Evolutionary conservation across 2,797 vertebrate species (phyloP), one percentile per base, ranked within the genome.

Genomic region (Epinephelus coioides): DNA sequence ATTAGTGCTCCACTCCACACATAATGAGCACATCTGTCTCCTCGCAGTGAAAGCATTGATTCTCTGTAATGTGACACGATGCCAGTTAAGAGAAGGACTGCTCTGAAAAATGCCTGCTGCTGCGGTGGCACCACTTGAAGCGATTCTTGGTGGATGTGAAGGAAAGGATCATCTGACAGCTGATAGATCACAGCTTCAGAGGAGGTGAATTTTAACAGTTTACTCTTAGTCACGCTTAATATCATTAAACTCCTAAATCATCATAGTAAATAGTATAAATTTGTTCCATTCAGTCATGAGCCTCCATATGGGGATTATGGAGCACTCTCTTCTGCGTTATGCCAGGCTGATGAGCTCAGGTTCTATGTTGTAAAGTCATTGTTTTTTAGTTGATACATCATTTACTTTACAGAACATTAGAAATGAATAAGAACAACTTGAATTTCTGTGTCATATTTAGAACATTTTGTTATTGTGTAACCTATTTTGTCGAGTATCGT

Each of bases 11-110:
- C 78, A 47, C 84, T 89, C 76, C 69, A 44, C 62, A 68, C 72
- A 65, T 86, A 81, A 91, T 86, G 77, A 88, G 78, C 80, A 88
- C 84, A 88, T 91, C 88, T 87, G 87, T 88, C 82, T 85, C 44
- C 57, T 78, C 57, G 17, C 53, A 70, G 59, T 19, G 61, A 76
- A 81, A 82, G 73, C 85, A 86, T 84, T 80, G 81, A 86, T 87
- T 81, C 80, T 81, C 62, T 49, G 80, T 81, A 84, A 84, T 83
- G 76, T 27, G 75, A 85, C 81, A 54, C 57, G n/a, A 80, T 83
- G 57, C 54, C 17, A 77, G 64, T 71, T 62, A 74, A 69, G 63
- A 69, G 81, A 59, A 50, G 53, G 64, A 40, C 51, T 44, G 67
- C 61, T 57, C 49, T 80, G 69, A 86, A 77, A 62, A 72, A 76